These are phyloP conservation scores for Eriosoma lanigerum DNA, from an alignment of 1,140 invertebrate genomes.

Conservation along the genomic window DNA sequence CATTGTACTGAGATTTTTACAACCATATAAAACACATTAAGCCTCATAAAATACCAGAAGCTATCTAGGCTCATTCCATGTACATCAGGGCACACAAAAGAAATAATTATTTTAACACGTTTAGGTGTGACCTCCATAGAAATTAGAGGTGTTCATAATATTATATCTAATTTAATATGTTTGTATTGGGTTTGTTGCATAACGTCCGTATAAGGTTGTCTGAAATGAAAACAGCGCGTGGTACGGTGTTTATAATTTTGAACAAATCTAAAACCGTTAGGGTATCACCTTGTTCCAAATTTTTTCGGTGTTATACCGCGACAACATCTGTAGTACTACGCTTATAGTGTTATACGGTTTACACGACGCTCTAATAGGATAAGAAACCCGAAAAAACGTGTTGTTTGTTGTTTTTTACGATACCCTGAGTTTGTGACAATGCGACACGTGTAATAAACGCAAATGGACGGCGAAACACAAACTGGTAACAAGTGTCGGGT, in stretches of 20 bases:
- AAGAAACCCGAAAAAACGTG: slow-evolving; percentile 35
- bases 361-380: slow-evolving; percentile 18
- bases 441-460: background rate
- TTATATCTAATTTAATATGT: too few species aligned
- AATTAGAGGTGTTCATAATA: slow-evolving; percentile 5
- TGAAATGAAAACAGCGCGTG: background rate
- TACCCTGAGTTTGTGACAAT: background rate
- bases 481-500: slow-evolving; percentile 45
- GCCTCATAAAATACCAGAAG: too few species aligned
- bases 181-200: background rate
- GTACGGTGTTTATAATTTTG: too few species aligned
- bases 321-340: too few species aligned
- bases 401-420: background rate
- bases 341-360: too few species aligned
- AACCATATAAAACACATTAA: too few species aligned
- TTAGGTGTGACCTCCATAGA: slow-evolving; percentile 18
- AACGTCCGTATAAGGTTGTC: slow-evolving; percentile 45
- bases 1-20: too few species aligned
- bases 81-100: slow-evolving; percentile 1
- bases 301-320: background rate
- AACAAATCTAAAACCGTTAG: background rate
- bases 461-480: background rate
- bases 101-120: slow-evolving; percentile 21
- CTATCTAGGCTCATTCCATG: too few species aligned
- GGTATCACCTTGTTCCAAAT: slow-evolving; percentile 18